Evolutionary conservation across 2,113 vertebrate genomes (phyloP), one percentile per base, ranked within the genome.

Genomic region (Oenanthe oenanthe): DNA sequence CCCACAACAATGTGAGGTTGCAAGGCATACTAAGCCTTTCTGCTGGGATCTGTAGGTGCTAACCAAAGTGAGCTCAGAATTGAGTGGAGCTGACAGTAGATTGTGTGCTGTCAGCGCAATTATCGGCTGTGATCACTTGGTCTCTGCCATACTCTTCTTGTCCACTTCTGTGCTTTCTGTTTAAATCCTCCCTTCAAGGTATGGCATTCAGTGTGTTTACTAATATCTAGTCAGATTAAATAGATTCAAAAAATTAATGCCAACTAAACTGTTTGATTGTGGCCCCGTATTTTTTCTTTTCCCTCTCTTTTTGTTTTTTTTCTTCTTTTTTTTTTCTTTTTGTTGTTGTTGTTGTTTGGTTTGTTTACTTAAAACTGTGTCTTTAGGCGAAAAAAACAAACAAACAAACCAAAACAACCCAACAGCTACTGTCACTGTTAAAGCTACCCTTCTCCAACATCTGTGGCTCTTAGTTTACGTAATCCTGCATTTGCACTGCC

Each of bases 251-350:
- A 85, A 71, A 75, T 32, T 50, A 88, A 43, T 34, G 4, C 7
- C 14, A 63, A 76, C 7, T 51, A 34, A 85, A 42, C 5, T 34
- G 6, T 53, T 85, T 75, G 26, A 29, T 62, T 74, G 18, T n/a
- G 14, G 7, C 7, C 12, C 32, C 4, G 15, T 67, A 51, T 50
- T 75, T 7, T 45, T 50, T 34, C 3, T 7, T 9, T 22, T 38
- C 48, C 2, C 2, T 25, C 16, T 20, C 14, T 18, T 2, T 15
- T 3, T 32, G 1, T 6, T 13, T 22, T 18, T 1, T 22, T 16
- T 36, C 34, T 36, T 20, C 14, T 18, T 2, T 15, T 3, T 32
- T 32, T 13, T 22, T 18, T 1, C 18, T 16, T 20, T 12, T 2
- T 13, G 1, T 32, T 4, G 42, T 11, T 13, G 13, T 48, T 58